Evolutionary conservation across 2,888 invertebrate genomes (phyloP).

Genomic region (Adela reaumurella): DNA sequence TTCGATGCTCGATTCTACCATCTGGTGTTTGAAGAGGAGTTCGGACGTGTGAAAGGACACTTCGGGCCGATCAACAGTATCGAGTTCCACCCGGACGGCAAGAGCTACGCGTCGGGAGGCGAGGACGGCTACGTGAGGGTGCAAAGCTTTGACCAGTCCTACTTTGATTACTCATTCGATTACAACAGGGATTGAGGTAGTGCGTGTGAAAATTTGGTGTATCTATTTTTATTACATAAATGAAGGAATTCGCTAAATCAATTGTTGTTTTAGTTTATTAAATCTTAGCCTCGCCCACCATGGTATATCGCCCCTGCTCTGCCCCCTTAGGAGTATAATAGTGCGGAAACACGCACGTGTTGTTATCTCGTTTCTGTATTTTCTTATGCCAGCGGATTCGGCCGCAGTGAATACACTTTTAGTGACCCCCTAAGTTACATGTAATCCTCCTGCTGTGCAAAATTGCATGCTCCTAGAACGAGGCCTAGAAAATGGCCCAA

Average conservation of each 20-base stretch:
- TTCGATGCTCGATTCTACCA: slow-evolving; percentile 96
- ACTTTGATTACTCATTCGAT: slow-evolving; percentile 95
- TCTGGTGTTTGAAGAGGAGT: slow-evolving; percentile 94
- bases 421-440: too few species aligned
- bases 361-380: too few species aligned
- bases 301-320: too few species aligned
- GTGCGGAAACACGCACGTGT: too few species aligned
- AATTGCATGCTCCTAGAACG: too few species aligned
- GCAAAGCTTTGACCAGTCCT: slow-evolving; percentile 93
- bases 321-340: too few species aligned
- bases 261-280: not conserved
- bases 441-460: too few species aligned
- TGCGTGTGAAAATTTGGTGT: not conserved
- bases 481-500: too few species aligned
- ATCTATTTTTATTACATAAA: not conserved
- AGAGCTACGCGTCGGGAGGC: slow-evolving; percentile 94
- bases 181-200: slow-evolving; percentile 51
- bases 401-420: too few species aligned
- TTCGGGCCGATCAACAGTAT: slow-evolving; percentile 99
- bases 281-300: too few species aligned
- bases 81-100: slow-evolving; percentile 97
- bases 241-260: not conserved
- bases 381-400: too few species aligned
- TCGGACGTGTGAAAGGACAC: slow-evolving; percentile 97
- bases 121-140: slow-evolving; percentile 98